Evolutionary conservation across 2,888 invertebrate genomes (phyloP), one percentile per base, ranked within the genome.

Genomic region (Microctonus aethiopoides): DNA sequence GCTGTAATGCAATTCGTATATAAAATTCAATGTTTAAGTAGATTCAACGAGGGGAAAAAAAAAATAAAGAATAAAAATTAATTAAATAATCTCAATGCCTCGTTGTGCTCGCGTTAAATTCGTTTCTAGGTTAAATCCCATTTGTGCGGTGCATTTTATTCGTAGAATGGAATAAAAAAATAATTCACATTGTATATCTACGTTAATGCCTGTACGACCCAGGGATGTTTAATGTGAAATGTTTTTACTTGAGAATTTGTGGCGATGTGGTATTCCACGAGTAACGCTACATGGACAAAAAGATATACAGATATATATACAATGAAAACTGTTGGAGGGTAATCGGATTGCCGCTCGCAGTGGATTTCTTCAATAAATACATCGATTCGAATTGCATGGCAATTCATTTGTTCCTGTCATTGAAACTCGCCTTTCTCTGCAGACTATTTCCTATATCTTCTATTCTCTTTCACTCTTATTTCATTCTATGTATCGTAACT

Each of bases 391-490:
- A 71, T 70, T 62, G 69, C 64, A 20, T 16, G 64, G 63, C 72
- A 72, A 74, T 74, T 74, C 73, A 74, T 75, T 75, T 73, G 74
- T 71, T 72, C 62, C 68, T 68, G 67, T 56, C 68, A 65, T 68
- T 65, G 67, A 69, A 57, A 56, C 56, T 54, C 51, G 26, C 60
- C 56, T 26, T 39, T 16, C 24, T 20, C 11, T 24, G 24, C 20
- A 54, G 20, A n/a, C n/a, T n/a, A n/a, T 54, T n/a, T 54, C 22
- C 52, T 29, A 26, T 29, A 26, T 67, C 63, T 71, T 54, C n/a
- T 54, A 29, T 62, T 24, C 32, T 67, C 51, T 66, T 54, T 39
- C 59, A 22, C 61, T 69, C 54, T 54, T 57, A 54, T 22, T 54
- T 22, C 34, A 11, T 34, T 62, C 16, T 16, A 34, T 59, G 34